Evolutionary conservation across 2,888 invertebrate species (phyloP).

Genomic region (Melieria crassipennis): DNA sequence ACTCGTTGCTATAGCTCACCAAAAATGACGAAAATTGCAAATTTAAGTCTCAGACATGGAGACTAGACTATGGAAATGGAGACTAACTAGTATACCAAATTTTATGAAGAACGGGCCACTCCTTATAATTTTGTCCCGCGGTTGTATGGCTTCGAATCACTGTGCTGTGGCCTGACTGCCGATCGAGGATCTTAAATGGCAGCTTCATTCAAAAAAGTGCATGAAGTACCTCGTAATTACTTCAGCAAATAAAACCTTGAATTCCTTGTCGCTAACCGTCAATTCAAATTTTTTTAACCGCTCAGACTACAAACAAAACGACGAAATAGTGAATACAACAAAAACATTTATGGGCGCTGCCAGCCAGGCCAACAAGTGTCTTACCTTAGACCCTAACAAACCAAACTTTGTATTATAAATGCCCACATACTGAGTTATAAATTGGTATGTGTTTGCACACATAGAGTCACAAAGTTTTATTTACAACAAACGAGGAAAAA

Average conservation of each 20-base stretch:
- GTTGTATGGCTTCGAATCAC: no score
- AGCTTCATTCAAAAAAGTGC: no score
- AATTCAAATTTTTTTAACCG: slow-evolving; percentile 12
- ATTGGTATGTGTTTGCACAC: neutral
- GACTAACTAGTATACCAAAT: no score
- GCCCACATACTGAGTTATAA: neutral
- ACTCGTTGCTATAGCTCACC: no score
- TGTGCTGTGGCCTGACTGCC: no score
- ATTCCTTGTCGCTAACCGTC: slow-evolving; percentile 17
- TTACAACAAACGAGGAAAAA: slow-evolving; percentile 10
- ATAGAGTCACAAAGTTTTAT: neutral
- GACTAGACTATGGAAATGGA: no score
- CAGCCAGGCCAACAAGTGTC: neutral
- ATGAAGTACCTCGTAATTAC: no score
- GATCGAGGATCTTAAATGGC: no score
- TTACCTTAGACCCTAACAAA: slow-evolving; percentile 4
- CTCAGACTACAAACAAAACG: neutral
- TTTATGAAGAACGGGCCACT: no score
- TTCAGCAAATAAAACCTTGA: slow-evolving; percentile 23
- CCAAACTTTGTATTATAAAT: neutral
- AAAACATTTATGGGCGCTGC: slow-evolving; percentile 6
- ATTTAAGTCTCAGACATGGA: no score
- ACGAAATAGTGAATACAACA: neutral
- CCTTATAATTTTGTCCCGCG: no score
- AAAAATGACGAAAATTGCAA: no score